phyloP scores from a whole-genome alignment of 2,888 invertebrate genomes.

The Tigriopus californicus region DNA sequence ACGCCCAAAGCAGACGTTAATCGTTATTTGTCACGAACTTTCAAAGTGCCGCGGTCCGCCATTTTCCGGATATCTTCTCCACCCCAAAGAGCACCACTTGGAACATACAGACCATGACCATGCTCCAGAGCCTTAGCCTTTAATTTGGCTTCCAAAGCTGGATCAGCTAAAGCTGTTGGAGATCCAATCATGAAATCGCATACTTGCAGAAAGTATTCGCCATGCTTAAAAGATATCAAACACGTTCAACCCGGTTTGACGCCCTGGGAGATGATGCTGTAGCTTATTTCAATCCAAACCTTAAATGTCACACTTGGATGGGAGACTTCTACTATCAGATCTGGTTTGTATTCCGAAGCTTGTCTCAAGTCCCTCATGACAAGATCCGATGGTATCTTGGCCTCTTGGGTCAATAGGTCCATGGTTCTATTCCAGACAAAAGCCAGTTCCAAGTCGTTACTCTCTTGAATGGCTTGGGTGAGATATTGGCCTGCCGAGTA shows the following conservation, averaged over 20 bases:
- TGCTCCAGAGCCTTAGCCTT: constrained; percentile 22
- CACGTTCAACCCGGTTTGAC: too few species aligned
- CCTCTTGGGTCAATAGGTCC: constrained; percentile 16
- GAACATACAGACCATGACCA: constrained; percentile 31
- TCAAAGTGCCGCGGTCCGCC: constrained; percentile 32
- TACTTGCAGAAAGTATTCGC: constrained; percentile 28
- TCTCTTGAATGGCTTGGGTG: constrained; percentile 24
- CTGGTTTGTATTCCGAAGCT: constrained; percentile 23
- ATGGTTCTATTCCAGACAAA: constrained; percentile 32
- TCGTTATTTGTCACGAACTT: constrained; percentile 16
- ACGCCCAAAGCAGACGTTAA: too few species aligned
- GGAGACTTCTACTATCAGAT: constrained; percentile 35
- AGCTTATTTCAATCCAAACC: constrained; percentile 17
- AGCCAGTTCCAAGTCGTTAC: constrained; percentile 25
- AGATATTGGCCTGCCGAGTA: constrained; percentile 28
- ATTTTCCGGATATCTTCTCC: constrained; percentile 35
- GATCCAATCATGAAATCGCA: constrained; percentile 36
- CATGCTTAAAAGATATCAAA: constrained; percentile 25
- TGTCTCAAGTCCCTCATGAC: constrained; percentile 25
- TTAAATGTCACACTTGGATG: constrained; percentile 32
- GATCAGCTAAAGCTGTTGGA: constrained; percentile 34
- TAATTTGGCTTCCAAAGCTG: constrained; percentile 23
- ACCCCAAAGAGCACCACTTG: constrained; percentile 37
- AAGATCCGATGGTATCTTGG: constrained; percentile 20
- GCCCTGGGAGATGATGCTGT: too few species aligned